phyloP scores from a whole-genome alignment of 1,140 invertebrate genomes.

The Gerris buenoi region DNA sequence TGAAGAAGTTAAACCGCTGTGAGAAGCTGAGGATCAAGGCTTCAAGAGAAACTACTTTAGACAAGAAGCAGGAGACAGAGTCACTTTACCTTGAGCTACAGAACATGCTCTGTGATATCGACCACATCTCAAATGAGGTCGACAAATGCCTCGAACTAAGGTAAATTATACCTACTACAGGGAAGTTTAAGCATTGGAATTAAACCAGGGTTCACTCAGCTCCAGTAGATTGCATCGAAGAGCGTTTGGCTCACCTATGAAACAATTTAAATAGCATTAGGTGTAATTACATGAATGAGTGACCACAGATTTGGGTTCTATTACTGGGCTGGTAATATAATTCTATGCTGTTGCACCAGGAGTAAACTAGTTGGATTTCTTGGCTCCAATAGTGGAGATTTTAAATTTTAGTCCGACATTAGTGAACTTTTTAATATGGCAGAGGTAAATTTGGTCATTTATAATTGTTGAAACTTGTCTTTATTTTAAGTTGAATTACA shows the following conservation, averaged over 20 bases:
- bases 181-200: constrained; percentile 5
- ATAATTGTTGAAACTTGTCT: too few relatives aligned
- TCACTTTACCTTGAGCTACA: constrained; percentile 78
- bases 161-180: constrained; percentile 33
- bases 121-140: constrained; percentile 85
- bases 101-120: constrained; percentile 88
- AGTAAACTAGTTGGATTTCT: too few relatives aligned
- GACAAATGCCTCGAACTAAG: constrained; percentile 84
- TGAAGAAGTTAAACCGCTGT: constrained; percentile 81
- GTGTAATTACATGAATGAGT: too few relatives aligned
- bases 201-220: background rate
- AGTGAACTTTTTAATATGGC: too few relatives aligned
- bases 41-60: constrained; percentile 56
- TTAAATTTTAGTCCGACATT: too few relatives aligned
- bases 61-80: constrained; percentile 75
- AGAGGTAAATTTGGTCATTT: too few relatives aligned
- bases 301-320: too few relatives aligned
- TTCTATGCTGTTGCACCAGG: too few relatives aligned
- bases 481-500: too few relatives aligned
- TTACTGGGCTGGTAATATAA: too few relatives aligned
- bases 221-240: background rate
- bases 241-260: background rate
- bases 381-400: too few relatives aligned
- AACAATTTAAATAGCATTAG: background rate
- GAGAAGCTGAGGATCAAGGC: constrained; percentile 73